phyloP scores from a whole-genome alignment of 2,888 invertebrate species.

The Drosophila phalerata region DNA sequence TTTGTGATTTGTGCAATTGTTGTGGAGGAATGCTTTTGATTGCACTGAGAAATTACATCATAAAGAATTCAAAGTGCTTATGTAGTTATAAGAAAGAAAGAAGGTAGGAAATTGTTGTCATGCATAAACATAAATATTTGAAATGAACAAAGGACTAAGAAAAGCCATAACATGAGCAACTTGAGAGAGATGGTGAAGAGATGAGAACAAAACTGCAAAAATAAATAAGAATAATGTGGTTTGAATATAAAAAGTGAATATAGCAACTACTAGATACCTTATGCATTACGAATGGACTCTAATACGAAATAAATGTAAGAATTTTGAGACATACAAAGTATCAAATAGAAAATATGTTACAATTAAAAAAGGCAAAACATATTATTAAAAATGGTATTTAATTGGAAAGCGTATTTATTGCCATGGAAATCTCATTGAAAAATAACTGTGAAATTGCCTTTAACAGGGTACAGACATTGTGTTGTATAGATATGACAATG shows the following conservation, averaged over 20 bases:
- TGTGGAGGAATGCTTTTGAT: slow-evolving; percentile 31
- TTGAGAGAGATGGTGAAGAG: slow-evolving; percentile 35
- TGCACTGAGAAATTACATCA: slow-evolving; percentile 48
- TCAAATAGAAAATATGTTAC: too few relatives aligned
- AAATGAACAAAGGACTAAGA: slow-evolving; percentile 60
- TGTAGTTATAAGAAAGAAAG: slow-evolving; percentile 27
- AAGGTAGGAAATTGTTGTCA: slow-evolving; percentile 54
- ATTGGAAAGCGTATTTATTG: neutral
- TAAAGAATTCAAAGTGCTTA: slow-evolving; percentile 53
- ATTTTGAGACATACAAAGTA: neutral
- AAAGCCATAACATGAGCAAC: slow-evolving; percentile 42
- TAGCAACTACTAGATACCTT: slow-evolving; percentile 27
- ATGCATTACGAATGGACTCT: neutral
- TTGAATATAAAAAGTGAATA: neutral
- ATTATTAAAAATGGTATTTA: neutral
- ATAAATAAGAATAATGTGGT: slow-evolving; percentile 43
- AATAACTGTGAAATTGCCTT: neutral
- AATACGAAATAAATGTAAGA: neutral
- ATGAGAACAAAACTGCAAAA: slow-evolving; percentile 35
- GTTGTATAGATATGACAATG: slow-evolving; percentile 7
- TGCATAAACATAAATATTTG: slow-evolving; percentile 69
- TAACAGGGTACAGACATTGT: slow-evolving; percentile 14
- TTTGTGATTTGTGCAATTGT: slow-evolving; percentile 11
- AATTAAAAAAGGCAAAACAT: too few relatives aligned
- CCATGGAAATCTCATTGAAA: neutral